These are phyloP conservation scores for Perca fluviatilis DNA, from an alignment of 2,113 vertebrate species.

Conservation along the genomic window DNA sequence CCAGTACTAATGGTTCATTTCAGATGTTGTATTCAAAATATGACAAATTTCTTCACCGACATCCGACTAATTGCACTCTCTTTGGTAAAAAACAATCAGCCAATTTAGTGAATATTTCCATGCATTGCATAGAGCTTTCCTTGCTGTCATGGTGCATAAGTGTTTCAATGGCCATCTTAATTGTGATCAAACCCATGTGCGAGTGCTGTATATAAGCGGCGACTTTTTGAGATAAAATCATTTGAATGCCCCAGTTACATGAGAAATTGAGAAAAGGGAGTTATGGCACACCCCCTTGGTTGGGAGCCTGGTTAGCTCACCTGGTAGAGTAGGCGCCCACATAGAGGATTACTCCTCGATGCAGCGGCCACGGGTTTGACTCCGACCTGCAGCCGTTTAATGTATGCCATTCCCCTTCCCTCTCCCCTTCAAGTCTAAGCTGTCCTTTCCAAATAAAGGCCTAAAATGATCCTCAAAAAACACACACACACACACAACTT, in stretches of 20 bases:
- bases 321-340: too few relatives aligned
- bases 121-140: background rate
- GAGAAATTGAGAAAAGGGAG: slow-evolving; percentile 21
- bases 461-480: too few relatives aligned
- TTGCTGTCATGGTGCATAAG: background rate
- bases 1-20: background rate
- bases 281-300: slow-evolving; percentile 4
- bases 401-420: too few relatives aligned
- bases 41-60: background rate
- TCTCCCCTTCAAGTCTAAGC: too few relatives aligned
- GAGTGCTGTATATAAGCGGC: slow-evolving; percentile 9
- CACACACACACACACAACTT: background rate
- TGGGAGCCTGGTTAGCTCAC: too few relatives aligned
- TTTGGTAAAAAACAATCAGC: too few relatives aligned
- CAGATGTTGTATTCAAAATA: background rate
- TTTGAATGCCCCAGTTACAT: slow-evolving; percentile 34
- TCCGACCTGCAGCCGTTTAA: too few relatives aligned
- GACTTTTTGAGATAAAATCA: slow-evolving; percentile 28
- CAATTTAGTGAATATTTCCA: background rate
- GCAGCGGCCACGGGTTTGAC: too few relatives aligned
- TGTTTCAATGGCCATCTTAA: slow-evolving; percentile 17
- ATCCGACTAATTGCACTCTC: background rate
- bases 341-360: too few relatives aligned
- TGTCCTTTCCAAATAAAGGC: too few relatives aligned
- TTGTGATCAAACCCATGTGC: background rate